Percentiles rank a stretch among this genome's conserved stretches.
phyloP scores from a whole-genome alignment of 2,113 vertebrate species.

The Marcusenius ussheri region DNA sequence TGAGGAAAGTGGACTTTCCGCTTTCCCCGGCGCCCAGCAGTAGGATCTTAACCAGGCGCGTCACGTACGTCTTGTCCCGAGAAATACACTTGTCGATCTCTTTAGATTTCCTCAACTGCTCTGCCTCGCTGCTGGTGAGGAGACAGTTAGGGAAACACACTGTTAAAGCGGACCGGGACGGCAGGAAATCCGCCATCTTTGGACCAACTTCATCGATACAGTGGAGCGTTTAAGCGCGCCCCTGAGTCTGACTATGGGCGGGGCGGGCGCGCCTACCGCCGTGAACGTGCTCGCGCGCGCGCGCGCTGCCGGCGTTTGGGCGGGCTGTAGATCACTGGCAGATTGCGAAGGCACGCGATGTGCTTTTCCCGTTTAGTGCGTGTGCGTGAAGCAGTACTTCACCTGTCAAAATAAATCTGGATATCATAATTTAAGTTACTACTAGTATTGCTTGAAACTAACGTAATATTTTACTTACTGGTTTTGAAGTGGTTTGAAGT shows the following conservation, averaged over 20 bases:
- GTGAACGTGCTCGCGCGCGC: neutral
- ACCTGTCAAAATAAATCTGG: neutral
- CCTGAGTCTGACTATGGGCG: constrained; percentile 16
- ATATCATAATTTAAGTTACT: neutral
- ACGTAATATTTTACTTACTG: neutral
- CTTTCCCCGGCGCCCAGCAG: constrained; percentile 90
- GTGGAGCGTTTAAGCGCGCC: constrained; percentile 36
- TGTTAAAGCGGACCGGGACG: constrained; percentile 81
- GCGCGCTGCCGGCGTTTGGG: neutral
- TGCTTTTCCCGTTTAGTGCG: neutral
- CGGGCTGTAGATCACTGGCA: neutral
- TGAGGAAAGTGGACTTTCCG: constrained; percentile 95
- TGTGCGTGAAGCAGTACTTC: neutral
- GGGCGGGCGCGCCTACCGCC: constrained; percentile 10
- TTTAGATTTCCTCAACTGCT: constrained; percentile 82
- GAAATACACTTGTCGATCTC: constrained; percentile 83
- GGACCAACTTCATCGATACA: constrained; percentile 74
- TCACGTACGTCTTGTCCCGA: constrained; percentile 83
- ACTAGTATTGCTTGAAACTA: neutral
- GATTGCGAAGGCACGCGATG: constrained; percentile 3
- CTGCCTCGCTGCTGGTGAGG: constrained; percentile 79
- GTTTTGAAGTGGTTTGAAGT: neutral
- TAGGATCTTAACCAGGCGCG: constrained; percentile 85
- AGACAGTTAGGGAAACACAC: constrained; percentile 85
- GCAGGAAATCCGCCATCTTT: constrained; percentile 98